Evolutionary conservation across 2,113 vertebrate species (phyloP).

Genomic region (Eretmochelys imbricata): DNA sequence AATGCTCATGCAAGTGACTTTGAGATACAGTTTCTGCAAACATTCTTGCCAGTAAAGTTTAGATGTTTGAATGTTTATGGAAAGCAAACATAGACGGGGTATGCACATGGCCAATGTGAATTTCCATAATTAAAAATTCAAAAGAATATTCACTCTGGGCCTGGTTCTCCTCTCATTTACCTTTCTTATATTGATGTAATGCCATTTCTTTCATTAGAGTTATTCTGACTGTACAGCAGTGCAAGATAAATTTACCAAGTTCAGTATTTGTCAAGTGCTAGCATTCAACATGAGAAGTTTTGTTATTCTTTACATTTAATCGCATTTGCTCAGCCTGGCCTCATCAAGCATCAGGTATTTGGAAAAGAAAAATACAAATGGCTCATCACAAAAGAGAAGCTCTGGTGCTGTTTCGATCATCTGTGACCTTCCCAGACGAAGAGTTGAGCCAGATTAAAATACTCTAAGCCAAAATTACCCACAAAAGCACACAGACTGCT

Average conservation of each 20-base stretch:
- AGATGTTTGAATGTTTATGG: conserved; percentile 51
- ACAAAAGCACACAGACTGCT: not conserved
- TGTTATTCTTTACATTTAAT: not conserved
- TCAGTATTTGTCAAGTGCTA: not conserved
- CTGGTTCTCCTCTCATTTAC: not conserved
- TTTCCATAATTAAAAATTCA: conserved; percentile 26
- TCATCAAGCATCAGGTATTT: not conserved
- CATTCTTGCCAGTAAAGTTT: conserved; percentile 50
- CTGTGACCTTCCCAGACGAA: not conserved
- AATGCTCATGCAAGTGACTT: conserved; percentile 50
- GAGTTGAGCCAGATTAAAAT: not conserved
- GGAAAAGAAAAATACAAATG: not conserved
- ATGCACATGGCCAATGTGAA: conserved; percentile 42
- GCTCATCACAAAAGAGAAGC: not conserved
- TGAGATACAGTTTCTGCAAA: conserved; percentile 20
- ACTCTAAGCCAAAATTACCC: not conserved
- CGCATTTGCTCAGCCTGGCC: not conserved
- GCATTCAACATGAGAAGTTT: not conserved
- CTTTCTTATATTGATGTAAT: not conserved
- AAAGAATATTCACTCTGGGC: conserved; percentile 26
- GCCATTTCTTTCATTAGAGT: not conserved
- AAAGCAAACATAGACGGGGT: conserved; percentile 53
- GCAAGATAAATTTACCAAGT: not conserved
- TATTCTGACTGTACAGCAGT: not conserved
- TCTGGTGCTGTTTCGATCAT: not conserved